A percentile compares a stretch with the other conserved stretches of the same genome.
Conservation (phyloP, 1,140 invertebrate species). For the Tetramorium simillimum region DNA sequence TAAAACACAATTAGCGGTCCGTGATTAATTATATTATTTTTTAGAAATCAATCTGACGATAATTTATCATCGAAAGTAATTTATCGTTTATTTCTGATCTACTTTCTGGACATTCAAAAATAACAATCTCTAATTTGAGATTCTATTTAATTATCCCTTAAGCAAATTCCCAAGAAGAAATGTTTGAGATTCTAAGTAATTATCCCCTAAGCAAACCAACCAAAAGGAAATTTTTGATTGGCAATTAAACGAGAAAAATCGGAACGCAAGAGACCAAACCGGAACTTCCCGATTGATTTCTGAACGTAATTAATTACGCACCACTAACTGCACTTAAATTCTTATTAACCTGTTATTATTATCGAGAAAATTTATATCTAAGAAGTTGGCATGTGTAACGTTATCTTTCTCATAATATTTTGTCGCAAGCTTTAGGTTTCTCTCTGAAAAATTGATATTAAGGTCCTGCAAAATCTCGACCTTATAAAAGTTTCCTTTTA, state of each 20-base stretch:
- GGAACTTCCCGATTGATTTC: slow-evolving; percentile 15
- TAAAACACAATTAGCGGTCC: neutral
- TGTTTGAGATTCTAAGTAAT: slow-evolving; percentile 11
- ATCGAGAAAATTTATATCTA: neutral
- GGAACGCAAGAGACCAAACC: neutral
- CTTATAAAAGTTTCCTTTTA: neutral
- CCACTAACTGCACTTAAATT: neutral
- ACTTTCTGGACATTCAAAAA: neutral
- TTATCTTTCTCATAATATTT: slow-evolving; percentile 1
- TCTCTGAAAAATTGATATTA: neutral
- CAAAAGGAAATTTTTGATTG: slow-evolving; percentile 21
- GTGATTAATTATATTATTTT: neutral
- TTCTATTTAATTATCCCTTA: slow-evolving; percentile 17
- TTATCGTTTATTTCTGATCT: neutral
- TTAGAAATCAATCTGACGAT: neutral
- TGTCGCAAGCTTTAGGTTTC: neutral
- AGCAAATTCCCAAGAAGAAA: neutral
- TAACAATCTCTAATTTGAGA: slow-evolving; percentile 10
- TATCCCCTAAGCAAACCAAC: neutral
- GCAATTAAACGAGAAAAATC: slow-evolving; percentile 27
- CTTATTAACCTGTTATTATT: neutral
- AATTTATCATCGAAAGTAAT: neutral
- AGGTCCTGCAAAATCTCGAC: neutral
- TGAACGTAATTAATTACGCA: slow-evolving; percentile 7
- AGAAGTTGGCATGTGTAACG: neutral